phyloP scores from a whole-genome alignment of 2,888 invertebrate genomes.

The Drosophila hamatofila region DNA sequence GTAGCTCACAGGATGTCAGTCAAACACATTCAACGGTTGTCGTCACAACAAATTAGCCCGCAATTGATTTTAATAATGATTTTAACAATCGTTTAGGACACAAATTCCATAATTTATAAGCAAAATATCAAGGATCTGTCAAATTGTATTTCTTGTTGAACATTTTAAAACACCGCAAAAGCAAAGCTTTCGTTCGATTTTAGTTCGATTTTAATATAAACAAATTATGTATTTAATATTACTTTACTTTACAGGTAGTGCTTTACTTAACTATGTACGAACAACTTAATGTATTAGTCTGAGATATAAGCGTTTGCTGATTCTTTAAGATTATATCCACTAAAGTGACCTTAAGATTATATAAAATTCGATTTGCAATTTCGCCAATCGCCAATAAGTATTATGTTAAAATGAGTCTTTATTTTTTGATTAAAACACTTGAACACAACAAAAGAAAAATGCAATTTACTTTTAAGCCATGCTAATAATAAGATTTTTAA shows the following conservation, averaged over 20 bases:
- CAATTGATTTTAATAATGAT: slow-evolving; percentile 3
- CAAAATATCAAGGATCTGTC: slow-evolving; percentile 12
- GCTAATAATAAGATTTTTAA: neutral
- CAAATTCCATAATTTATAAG: slow-evolving; percentile 72
- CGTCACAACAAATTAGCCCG: slow-evolving; percentile 60
- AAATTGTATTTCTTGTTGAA: slow-evolving; percentile 18
- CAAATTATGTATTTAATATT: slow-evolving; percentile 25
- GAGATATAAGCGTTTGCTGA: slow-evolving; percentile 14
- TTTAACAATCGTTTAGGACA: slow-evolving; percentile 37
- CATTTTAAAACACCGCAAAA: slow-evolving; percentile 25
- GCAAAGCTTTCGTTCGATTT: slow-evolving; percentile 51
- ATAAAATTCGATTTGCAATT: slow-evolving; percentile 17
- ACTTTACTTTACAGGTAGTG: slow-evolving; percentile 11
- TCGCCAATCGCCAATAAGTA: slow-evolving; percentile 23
- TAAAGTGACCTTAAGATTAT: slow-evolving; percentile 53
- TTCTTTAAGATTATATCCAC: slow-evolving; percentile 44
- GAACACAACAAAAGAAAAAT: slow-evolving; percentile 4
- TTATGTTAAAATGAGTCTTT: slow-evolving; percentile 24
- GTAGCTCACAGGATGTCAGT: slow-evolving; percentile 76
- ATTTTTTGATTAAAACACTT: slow-evolving; percentile 18
- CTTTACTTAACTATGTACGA: slow-evolving; percentile 10
- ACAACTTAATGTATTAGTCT: slow-evolving; percentile 24
- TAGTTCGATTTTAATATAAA: slow-evolving; percentile 14
- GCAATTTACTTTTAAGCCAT: neutral
- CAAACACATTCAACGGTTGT: slow-evolving; percentile 64